Evolutionary conservation across 2,797 vertebrate species (phyloP).

Genomic region (Channa striata): DNA sequence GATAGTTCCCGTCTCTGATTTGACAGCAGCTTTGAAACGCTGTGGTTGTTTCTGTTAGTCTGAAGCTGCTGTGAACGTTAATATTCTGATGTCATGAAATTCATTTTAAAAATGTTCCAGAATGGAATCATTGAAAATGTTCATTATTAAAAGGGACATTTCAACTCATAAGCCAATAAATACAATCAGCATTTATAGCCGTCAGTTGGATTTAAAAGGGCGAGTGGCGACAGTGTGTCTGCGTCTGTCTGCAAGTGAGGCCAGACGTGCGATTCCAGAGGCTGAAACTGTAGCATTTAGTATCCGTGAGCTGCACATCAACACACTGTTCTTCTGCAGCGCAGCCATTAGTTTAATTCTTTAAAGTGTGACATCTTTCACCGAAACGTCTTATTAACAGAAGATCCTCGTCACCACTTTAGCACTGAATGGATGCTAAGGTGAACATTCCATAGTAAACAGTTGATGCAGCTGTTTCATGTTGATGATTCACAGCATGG

Average conservation of each 20-base stretch:
- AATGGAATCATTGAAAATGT: too few relatives aligned
- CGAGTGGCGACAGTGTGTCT: too few relatives aligned
- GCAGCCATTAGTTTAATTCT: constrained; percentile 12
- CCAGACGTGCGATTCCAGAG: not conserved
- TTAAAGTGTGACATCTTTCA: constrained; percentile 19
- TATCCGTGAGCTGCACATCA: not conserved
- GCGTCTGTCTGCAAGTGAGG: too few relatives aligned
- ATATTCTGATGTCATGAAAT: not conserved
- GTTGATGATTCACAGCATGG: not conserved
- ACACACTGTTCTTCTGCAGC: not conserved
- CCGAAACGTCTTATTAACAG: not conserved
- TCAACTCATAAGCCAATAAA: too few relatives aligned
- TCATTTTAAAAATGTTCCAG: too few relatives aligned
- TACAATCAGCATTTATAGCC: too few relatives aligned
- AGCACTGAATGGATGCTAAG: not conserved
- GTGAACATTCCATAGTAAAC: not conserved
- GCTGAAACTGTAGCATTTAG: not conserved
- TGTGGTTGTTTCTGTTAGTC: too few relatives aligned
- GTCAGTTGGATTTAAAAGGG: too few relatives aligned
- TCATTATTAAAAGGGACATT: too few relatives aligned
- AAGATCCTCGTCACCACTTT: constrained; percentile 5
- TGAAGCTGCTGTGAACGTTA: not conserved
- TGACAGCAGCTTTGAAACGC: too few relatives aligned
- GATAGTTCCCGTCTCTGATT: too few relatives aligned
- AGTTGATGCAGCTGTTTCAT: not conserved